Base-by-base conservation (phyloP, 35 echinoderm and acorn worm genomes). In the Apostichopus californicus region DNA sequence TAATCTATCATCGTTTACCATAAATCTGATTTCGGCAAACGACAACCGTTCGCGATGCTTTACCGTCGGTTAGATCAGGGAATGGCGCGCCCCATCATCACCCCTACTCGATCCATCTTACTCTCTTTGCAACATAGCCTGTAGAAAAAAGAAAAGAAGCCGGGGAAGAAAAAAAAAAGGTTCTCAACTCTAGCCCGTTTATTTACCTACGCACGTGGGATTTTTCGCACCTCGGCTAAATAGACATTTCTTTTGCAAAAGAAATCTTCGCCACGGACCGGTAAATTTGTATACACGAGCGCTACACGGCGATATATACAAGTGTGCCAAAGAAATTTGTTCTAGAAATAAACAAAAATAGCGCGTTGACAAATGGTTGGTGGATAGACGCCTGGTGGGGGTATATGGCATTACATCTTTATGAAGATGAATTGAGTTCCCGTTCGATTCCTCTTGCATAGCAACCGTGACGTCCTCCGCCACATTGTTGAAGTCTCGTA, bases 211-310 rank as follows among this genome's bases (percentile, higher is more conserved):
- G 86, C 86, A 89, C 68, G 86, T 89, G 86, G 68, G 86, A 89
- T 89, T 89, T 46, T 89, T 89, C 86, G 86, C 86, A 89, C 86
- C 86, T 89, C 86, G 86, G 61, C 86, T 89, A 89, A 89, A 89
- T 89, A 68, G 86, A 89, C 86, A 89, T 89, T 89, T 89, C 86
- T 89, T 73, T 89, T 89, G 86, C 86, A 68, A 89, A 89, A 89
- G 86, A 89, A 89, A 89, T 89, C 60, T 89, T 89, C 86, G 86
- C 60, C 25, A 89, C 68, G 86, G 86, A 21, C 86, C 77, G 71
- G 53, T 91, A 68, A 91, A 91, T 91, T 77, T 79, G 89, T 91
- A 79, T 91, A 79, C 89, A 91, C 77, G 77, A 79, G 61, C 52
- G 22, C 26, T 79, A 91, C 86, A 78, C 89, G 77, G 89, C 71